phyloP scores from a whole-genome alignment of 2,888 invertebrate species.

The Brenthis daphne region DNA sequence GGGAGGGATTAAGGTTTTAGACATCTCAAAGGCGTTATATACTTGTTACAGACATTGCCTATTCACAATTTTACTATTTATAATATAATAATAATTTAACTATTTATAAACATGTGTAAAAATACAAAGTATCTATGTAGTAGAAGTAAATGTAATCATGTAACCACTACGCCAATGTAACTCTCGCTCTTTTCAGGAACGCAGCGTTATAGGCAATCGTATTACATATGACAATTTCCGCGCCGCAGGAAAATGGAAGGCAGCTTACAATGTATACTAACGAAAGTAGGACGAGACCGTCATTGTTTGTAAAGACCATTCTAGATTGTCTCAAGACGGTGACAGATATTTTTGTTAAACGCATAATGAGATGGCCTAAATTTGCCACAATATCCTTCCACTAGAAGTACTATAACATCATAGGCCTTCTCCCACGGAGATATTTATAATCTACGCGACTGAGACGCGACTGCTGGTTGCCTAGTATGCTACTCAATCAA shows the following conservation, averaged over 20 bases:
- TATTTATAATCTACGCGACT: too few relatives aligned
- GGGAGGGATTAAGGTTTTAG: too few relatives aligned
- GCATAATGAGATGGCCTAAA: background rate
- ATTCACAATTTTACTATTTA: too few relatives aligned
- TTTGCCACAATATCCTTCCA: background rate
- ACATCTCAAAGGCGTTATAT: too few relatives aligned
- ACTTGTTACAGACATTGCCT: too few relatives aligned
- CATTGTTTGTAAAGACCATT: constrained; percentile 15
- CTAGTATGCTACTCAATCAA: too few relatives aligned
- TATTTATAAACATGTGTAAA: background rate
- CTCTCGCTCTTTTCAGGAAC: constrained; percentile 1
- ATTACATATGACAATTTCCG: constrained; percentile 31
- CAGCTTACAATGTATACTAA: constrained; percentile 38
- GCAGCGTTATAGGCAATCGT: constrained; percentile 20
- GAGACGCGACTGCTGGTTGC: too few relatives aligned
- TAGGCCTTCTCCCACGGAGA: too few relatives aligned
- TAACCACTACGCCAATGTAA: background rate
- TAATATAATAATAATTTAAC: too few relatives aligned
- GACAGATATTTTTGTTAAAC: constrained; percentile 8
- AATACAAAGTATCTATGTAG: background rate
- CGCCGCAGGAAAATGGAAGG: constrained; percentile 27
- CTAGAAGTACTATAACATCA: too few relatives aligned
- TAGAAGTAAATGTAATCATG: background rate
- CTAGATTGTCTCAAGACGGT: background rate
- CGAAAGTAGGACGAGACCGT: constrained; percentile 31